Base-by-base conservation (phyloP, 2,797 vertebrate genomes). In the Tachyglossus aculeatus region DNA sequence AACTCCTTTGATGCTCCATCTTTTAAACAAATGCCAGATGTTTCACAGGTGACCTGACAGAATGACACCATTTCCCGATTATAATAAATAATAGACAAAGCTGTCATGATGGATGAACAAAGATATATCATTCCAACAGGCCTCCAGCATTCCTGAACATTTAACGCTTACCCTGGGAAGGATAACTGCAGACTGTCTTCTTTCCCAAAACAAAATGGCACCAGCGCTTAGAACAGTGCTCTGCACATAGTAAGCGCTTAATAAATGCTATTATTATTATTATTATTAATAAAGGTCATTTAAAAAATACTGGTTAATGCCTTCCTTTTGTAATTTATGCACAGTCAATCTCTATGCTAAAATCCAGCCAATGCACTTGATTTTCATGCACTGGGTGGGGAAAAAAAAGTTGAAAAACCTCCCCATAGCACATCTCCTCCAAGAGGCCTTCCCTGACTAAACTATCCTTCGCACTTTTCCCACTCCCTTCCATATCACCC, bases 1-100 rank as follows among this genome's bases (percentile, higher is more conserved):
- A 60, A 70, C 31, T 83, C 66, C 73, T 84, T 83, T 78, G 78
- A 81, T 58, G 82, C 55, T 40, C 55, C 47, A 1, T 13, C 56
- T 75, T 47, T 54, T 66, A 82, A 91, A 89, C 52, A 63, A 59
- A 79, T 64, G 71, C 89, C 91, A 91, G 88, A 87, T 90, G 90
- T 80, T 88, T 77, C 64, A 53, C 79, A 91, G 89, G 90, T 90
- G 90, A 88, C 86, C 78, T 59, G 67, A 73, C 71, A 82, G 75
- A 82, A 85, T 41, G 54, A 72, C 76, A 68, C 77, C 45, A 56
- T 74, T 82, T 91, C 83, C 67, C 14, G 34, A 60, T 50, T 72
- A 76, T 73, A 82, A 80, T 88, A 84, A 90, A 88, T 86, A 88
- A 90, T 29, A 78, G 54, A n/a, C 16, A 70, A 53, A 75, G 45